A percentile compares a stretch with the other conserved stretches of the same genome.
Conservation (phyloP, 2,888 invertebrate genomes). For the Auanema sp. region DNA sequence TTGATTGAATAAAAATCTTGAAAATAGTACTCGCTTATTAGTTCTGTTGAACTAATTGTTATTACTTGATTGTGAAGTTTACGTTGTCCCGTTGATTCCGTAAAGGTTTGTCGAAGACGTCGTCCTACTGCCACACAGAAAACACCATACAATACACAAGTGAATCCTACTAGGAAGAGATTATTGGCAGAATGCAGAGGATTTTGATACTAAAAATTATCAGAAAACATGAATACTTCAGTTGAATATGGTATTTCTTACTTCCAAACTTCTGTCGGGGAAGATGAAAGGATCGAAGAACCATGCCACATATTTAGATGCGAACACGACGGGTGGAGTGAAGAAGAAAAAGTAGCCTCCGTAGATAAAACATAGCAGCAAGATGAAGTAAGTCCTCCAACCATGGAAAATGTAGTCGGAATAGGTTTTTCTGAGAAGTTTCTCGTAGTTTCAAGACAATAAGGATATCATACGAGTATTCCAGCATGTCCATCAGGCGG, state of each 20-base stretch:
- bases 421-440: no score
- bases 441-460: no score
- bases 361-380: slow-evolving; percentile 6
- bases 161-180: slow-evolving; percentile 35
- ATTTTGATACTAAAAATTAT: slow-evolving; percentile 18
- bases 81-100: background rate
- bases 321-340: slow-evolving; percentile 2
- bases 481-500: slow-evolving; percentile 6
- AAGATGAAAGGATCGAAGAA: slow-evolving; percentile 5
- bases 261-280: background rate
- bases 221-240: background rate
- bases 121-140: slow-evolving; percentile 16
- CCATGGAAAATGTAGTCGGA: slow-evolving; percentile 7
- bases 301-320: background rate
- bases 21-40: slow-evolving; percentile 3
- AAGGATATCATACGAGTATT: no score
- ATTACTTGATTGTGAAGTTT: background rate
- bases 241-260: slow-evolving; percentile 4
- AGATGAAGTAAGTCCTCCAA: background rate
- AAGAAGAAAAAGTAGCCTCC: slow-evolving; percentile 1
- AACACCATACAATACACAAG: slow-evolving; percentile 34
- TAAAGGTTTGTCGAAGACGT: background rate
- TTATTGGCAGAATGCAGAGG: slow-evolving; percentile 41
- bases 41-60: background rate
- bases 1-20: slow-evolving; percentile 39